Evolutionary conservation across 2,113 vertebrate species (phyloP).

Genomic region (Elephantulus edwardii): DNA sequence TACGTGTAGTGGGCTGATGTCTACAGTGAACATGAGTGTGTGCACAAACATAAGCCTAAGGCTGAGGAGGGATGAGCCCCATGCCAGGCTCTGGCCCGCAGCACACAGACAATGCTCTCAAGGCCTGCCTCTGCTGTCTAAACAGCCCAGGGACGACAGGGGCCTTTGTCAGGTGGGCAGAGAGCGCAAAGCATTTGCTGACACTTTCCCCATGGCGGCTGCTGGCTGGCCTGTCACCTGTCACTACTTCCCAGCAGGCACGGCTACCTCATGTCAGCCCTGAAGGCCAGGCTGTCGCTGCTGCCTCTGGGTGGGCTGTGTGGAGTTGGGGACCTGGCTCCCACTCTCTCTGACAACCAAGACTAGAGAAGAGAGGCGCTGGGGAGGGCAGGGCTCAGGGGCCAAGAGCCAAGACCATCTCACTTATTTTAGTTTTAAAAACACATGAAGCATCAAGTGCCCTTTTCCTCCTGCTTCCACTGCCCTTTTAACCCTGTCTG

Average conservation of each 20-base stretch:
- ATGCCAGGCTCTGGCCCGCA: too few relatives aligned
- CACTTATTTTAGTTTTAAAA: not conserved
- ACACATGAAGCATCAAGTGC: not conserved
- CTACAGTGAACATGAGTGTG: not conserved
- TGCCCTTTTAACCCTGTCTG: too few relatives aligned
- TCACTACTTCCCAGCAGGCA: not conserved
- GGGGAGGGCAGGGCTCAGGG: accelerated
- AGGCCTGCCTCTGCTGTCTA: not conserved
- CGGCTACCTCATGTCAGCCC: not conserved
- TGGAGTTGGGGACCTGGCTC: not conserved
- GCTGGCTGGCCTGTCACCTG: not conserved
- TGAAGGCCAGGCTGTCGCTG: not conserved
- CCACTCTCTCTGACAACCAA: not conserved
- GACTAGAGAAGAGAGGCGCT: not conserved
- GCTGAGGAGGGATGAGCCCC: not conserved
- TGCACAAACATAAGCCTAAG: accelerated
- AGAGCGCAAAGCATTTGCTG: not conserved
- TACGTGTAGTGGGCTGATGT: not conserved
- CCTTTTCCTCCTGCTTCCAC: not conserved
- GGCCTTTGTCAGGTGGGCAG: too few relatives aligned
- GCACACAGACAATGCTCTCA: not conserved
- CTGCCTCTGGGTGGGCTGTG: not conserved
- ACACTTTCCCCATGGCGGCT: too few relatives aligned
- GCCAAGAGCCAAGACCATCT: not conserved
- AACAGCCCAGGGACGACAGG: not conserved